Percentiles rank a stretch among this genome's conserved stretches.
These are phyloP conservation scores for Meteorus cinctellus DNA, from an alignment of 2,888 invertebrate genomes.

Conservation along the genomic window DNA sequence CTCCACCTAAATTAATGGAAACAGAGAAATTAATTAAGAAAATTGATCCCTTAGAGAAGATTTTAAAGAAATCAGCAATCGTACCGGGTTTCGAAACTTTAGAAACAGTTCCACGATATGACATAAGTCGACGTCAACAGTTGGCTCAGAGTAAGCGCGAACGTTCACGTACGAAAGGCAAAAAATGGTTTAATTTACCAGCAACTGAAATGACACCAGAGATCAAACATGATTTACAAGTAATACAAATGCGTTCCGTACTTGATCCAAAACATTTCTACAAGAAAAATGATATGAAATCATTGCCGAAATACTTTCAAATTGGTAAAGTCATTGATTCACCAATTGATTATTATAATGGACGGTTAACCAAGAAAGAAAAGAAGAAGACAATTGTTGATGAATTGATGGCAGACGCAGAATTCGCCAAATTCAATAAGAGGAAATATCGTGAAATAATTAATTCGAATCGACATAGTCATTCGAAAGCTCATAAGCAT, in stretches of 20 bases:
- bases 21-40: conserved; percentile 66
- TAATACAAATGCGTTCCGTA: conserved; percentile 93
- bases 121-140: conserved; percentile 76
- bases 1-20: conserved; percentile 70
- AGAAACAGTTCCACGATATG: conserved; percentile 77
- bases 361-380: conserved; percentile 88
- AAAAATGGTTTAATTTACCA: conserved; percentile 91
- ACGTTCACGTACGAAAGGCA: conserved; percentile 87
- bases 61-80: conserved; percentile 79
- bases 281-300: conserved; percentile 91
- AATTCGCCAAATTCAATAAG: conserved; percentile 87
- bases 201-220: conserved; percentile 93
- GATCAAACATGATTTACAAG: conserved; percentile 88
- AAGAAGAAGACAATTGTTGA: conserved; percentile 94
- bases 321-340: conserved; percentile 89
- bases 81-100: conserved; percentile 81
- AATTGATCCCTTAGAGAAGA: conserved; percentile 72
- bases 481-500: conserved; percentile 80
- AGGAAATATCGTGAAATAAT: conserved; percentile 86
- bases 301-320: conserved; percentile 93
- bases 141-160: conserved; percentile 80
- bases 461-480: conserved; percentile 80
- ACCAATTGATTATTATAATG: conserved; percentile 89
- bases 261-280: conserved; percentile 96
- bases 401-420: conserved; percentile 91